phyloP scores from a whole-genome alignment of 2,113 vertebrate species.

The Naja naja region DNA sequence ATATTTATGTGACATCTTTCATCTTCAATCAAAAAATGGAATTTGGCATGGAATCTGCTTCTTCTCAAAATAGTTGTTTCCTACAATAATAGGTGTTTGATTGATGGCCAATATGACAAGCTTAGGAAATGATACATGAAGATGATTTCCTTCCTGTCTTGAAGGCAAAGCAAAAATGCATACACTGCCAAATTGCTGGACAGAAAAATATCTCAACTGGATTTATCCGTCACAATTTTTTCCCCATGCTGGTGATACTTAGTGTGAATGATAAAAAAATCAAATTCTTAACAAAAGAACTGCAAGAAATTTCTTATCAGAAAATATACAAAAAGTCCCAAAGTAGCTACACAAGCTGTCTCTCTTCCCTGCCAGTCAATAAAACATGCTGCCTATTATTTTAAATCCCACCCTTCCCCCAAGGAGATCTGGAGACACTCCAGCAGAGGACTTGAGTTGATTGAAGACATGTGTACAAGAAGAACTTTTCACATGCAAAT shows the following conservation, averaged over 20 bases:
- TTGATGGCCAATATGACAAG: slow-evolving; percentile 20
- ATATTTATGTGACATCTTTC: background rate
- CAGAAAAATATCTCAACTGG: background rate
- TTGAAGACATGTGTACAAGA: slow-evolving; percentile 31
- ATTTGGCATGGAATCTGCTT: slow-evolving; percentile 1
- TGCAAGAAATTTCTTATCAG: background rate
- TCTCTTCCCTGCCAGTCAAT: background rate
- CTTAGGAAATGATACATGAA: slow-evolving; percentile 10
- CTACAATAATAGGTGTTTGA: background rate
- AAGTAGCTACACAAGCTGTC: background rate
- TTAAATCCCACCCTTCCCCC: slow-evolving; percentile 7
- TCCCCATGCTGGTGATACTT: background rate
- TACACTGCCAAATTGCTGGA: background rate
- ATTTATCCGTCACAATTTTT: background rate
- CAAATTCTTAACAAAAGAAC: background rate
- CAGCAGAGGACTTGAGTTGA: background rate
- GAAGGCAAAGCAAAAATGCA: slow-evolving; percentile 12
- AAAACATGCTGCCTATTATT: background rate
- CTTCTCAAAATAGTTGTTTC: background rate
- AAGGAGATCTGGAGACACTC: slow-evolving; percentile 25
- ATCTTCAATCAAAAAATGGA: background rate
- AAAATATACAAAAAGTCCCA: background rate
- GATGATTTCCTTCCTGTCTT: background rate
- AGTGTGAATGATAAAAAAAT: background rate
- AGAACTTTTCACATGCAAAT: slow-evolving; percentile 51